Evolutionary conservation across 2,888 invertebrate species (phyloP).

Genomic region (Epiblema foenella): DNA sequence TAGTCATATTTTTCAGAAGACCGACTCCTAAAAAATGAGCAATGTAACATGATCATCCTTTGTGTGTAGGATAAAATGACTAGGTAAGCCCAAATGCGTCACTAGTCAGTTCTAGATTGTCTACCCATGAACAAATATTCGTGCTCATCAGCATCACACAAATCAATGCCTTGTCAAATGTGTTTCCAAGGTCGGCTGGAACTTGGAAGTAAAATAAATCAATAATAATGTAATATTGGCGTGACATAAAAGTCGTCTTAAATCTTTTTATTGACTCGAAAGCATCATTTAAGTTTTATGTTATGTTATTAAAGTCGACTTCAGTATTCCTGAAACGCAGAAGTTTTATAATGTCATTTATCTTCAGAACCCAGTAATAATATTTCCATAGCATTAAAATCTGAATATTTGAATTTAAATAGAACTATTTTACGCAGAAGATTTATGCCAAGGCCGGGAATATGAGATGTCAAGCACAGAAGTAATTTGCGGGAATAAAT

Average conservation of each 20-base stretch:
- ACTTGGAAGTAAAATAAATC: neutral
- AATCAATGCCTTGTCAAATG: neutral
- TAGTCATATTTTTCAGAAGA: too few species aligned
- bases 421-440: slow-evolving; percentile 38
- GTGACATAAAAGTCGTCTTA: neutral
- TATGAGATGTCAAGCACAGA: slow-evolving; percentile 29
- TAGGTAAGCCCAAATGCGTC: too few species aligned
- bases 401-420: slow-evolving; percentile 32
- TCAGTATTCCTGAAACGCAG: slow-evolving; percentile 12
- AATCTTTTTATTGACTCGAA: neutral
- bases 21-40: too few species aligned
- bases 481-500: slow-evolving; percentile 29
- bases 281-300: neutral
- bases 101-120: too few species aligned
- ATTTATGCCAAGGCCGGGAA: slow-evolving; percentile 33
- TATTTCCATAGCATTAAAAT: slow-evolving; percentile 33
- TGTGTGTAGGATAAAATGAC: too few species aligned
- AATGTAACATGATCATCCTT: too few species aligned
- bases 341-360: slow-evolving; percentile 33
- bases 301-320: slow-evolving; percentile 4
- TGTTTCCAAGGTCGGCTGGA: neutral
- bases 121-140: too few species aligned
- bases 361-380: slow-evolving; percentile 21
- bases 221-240: neutral
- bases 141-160: too few species aligned